Evolutionary conservation across 2,888 invertebrate genomes (phyloP).

Genomic region (Drosophila tripunctata): DNA sequence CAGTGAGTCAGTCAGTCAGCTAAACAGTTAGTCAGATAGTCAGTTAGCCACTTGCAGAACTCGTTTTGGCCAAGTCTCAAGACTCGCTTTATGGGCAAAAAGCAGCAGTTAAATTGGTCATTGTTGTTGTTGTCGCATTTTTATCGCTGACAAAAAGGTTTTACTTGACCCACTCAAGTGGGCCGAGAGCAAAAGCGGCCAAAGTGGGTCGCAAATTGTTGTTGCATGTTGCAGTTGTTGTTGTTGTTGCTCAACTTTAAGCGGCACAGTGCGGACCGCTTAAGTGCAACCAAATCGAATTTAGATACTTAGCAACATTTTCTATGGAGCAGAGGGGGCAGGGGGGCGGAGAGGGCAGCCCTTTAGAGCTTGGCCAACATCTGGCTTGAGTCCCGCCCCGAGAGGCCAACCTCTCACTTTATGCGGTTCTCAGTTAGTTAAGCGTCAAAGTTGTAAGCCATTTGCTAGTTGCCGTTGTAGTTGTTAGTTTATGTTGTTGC

Average conservation of each 20-base stretch:
- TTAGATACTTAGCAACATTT: constrained; percentile 65
- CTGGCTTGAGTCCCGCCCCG: background rate
- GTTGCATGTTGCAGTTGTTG: constrained; percentile 22
- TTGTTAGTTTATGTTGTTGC: constrained; percentile 24
- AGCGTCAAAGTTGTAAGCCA: constrained; percentile 70
- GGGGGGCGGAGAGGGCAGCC: too few relatives aligned
- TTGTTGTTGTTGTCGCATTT: constrained; percentile 36
- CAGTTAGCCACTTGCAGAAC: constrained; percentile 38
- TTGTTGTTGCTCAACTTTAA: constrained; percentile 26
- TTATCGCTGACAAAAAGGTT: constrained; percentile 77
- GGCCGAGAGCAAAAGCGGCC: constrained; percentile 39
- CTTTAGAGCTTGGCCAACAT: background rate
- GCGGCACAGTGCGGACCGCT: constrained; percentile 43
- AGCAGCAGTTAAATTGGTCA: constrained; percentile 65
- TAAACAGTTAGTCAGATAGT: constrained; percentile 10
- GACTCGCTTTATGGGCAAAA: constrained; percentile 63
- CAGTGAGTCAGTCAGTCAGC: constrained; percentile 7
- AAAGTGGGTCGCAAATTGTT: constrained; percentile 55
- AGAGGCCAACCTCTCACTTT: constrained; percentile 57
- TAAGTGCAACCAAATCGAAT: constrained; percentile 73
- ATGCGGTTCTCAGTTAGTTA: constrained; percentile 65
- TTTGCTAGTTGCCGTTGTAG: constrained; percentile 52
- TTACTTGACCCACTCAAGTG: constrained; percentile 75
- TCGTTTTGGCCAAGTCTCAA: constrained; percentile 35
- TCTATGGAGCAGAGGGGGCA: too few relatives aligned